phyloP scores from a whole-genome alignment of 2,113 vertebrate species.

The Tachycineta bicolor region DNA sequence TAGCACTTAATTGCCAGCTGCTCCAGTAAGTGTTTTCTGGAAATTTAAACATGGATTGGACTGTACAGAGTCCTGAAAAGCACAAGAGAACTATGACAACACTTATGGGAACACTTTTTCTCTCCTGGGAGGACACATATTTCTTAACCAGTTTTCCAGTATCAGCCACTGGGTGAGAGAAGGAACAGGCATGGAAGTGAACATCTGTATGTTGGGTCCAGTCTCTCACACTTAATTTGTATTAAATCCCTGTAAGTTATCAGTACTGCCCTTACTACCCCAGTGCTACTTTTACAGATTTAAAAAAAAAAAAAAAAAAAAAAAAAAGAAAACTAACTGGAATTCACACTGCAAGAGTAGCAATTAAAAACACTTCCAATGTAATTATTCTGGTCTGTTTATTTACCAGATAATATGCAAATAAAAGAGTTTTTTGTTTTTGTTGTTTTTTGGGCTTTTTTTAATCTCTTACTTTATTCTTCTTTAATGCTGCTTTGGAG shows the following conservation, averaged over 20 bases:
- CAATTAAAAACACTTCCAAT: not conserved
- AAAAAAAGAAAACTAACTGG: not conserved
- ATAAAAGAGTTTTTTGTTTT: not conserved
- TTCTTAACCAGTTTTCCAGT: not conserved
- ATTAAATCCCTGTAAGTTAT: not conserved
- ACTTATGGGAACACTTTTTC: not conserved
- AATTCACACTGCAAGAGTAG: not conserved
- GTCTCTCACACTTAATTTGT: not conserved
- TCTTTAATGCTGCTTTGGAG: not conserved
- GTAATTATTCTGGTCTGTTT: not conserved
- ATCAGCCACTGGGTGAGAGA: not conserved
- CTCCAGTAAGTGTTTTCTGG: not conserved
- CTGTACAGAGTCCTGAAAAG: not conserved
- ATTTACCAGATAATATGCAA: not conserved
- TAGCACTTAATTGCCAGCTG: slow-evolving; percentile 26
- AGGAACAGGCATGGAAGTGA: not conserved
- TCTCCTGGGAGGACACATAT: not conserved
- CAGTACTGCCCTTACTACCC: not conserved
- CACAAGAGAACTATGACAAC: not conserved
- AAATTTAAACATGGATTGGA: not conserved
- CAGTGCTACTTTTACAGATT: not conserved
- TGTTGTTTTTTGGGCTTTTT: not conserved
- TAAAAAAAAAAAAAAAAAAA: not conserved
- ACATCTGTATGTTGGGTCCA: not conserved
- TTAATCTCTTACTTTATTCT: not conserved